A percentile compares a stretch with the other conserved stretches of the same genome.
phyloP scores from a whole-genome alignment of 2,113 vertebrate species.

The Sisor rabdophorus region DNA sequence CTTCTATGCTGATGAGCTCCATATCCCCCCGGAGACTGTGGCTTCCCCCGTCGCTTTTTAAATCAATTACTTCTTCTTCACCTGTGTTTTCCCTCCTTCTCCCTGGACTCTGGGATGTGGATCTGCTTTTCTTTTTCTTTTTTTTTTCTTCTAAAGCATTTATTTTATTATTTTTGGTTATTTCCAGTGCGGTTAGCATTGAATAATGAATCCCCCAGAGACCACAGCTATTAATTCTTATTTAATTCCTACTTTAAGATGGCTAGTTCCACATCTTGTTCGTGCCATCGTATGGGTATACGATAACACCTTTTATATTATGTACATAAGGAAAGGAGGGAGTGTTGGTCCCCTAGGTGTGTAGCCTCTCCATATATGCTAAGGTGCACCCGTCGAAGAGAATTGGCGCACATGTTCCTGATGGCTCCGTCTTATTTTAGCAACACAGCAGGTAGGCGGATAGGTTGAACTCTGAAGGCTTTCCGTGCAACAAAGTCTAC shows the following conservation, averaged over 20 bases:
- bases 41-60: slow-evolving; percentile 71
- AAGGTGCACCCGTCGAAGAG: slow-evolving; percentile 60
- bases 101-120: slow-evolving; percentile 19
- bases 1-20: slow-evolving; percentile 57
- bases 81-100: slow-evolving; percentile 48
- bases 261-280: slow-evolving; percentile 8
- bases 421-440: slow-evolving; percentile 72
- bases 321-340: slow-evolving; percentile 22
- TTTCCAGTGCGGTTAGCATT: slow-evolving; percentile 32
- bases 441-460: slow-evolving; percentile 73
- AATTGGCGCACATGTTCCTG: slow-evolving; percentile 66
- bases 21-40: slow-evolving; percentile 65
- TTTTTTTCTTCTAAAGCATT: slow-evolving; percentile 7
- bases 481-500: slow-evolving; percentile 70
- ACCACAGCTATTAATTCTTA: slow-evolving; percentile 28
- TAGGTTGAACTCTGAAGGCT: slow-evolving; percentile 75
- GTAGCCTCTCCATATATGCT: slow-evolving; percentile 60
- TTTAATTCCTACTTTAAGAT: slow-evolving; percentile 35
- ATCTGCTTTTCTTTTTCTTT: background rate
- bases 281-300: background rate
- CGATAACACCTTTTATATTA: slow-evolving; percentile 20
- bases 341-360: slow-evolving; percentile 1
- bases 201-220: slow-evolving; percentile 41
- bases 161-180: slow-evolving; percentile 32
- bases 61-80: slow-evolving; percentile 72